These are phyloP conservation scores for Typhlichthys eigenmanni DNA, from an alignment of 2,797 vertebrate genomes.

Conservation along the genomic window DNA sequence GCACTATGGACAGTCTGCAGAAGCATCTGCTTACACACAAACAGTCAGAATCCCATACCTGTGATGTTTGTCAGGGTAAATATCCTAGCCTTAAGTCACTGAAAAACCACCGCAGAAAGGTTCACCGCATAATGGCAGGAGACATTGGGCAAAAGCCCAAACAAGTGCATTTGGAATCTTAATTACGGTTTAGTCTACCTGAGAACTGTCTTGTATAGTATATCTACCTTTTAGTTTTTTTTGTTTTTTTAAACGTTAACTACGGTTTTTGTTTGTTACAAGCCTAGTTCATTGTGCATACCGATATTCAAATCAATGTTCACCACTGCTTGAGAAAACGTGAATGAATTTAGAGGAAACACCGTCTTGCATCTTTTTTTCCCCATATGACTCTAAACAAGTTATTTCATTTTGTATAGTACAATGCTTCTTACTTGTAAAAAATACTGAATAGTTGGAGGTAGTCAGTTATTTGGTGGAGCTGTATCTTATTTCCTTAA, in stretches of 20 bases:
- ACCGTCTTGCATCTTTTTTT: too few species aligned
- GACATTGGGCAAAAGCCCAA: constrained; percentile 30
- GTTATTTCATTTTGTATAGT: constrained; percentile 10
- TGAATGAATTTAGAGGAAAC: too few species aligned
- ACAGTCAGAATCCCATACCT: constrained; percentile 63
- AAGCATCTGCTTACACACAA: constrained; percentile 79
- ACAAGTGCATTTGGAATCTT: constrained; percentile 38
- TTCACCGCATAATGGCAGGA: constrained; percentile 73
- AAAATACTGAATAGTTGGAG: constrained; percentile 40
- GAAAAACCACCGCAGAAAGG: constrained; percentile 75
- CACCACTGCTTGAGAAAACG: too few species aligned
- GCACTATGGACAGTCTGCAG: constrained; percentile 73
- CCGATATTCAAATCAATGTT: too few species aligned
- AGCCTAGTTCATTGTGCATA: too few species aligned
- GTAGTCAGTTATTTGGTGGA: constrained; percentile 33
- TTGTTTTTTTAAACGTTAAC: constrained; percentile 18
- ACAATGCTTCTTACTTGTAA: constrained; percentile 45
- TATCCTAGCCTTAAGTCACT: constrained; percentile 73
- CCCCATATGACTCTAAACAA: constrained; percentile 1
- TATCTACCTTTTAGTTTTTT: constrained; percentile 8
- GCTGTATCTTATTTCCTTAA: constrained; percentile 52
- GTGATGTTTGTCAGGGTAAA: constrained; percentile 73
- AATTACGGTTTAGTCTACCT: constrained; percentile 12
- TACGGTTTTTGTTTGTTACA: constrained; percentile 19
- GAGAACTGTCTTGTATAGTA: not conserved